Base-by-base conservation (phyloP, 2,797 vertebrate genomes). In the Sebastolobus alascanus region DNA sequence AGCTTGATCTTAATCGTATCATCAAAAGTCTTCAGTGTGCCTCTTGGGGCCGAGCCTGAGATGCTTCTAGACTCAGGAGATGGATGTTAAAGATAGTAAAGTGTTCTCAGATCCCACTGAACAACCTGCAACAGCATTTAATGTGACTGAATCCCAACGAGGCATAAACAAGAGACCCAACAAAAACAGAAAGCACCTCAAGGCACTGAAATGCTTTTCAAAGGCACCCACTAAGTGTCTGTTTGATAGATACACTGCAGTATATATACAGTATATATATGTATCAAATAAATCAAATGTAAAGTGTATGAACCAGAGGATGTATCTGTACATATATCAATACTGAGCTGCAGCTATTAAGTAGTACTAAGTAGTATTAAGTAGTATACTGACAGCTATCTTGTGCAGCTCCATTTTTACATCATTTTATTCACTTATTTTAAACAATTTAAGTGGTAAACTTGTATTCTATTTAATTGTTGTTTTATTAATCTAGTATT, bases 191-290 rank as follows among this genome's bases (percentile, higher is more conserved):
- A 25, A 46, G 67, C 43, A 79, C 79, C 50, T 27, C 38, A 14
- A 25, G 46, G 64, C 68, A 27, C 27, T 77, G 65, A 46, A 25
- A 31, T 46, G 31, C 4, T 25, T 50, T 73, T 58, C 46, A 85
- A 76, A 88, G 54, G 81, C 76, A 67, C 37, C 20, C 77, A 80
- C 50, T 64, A 9, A 43, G 38, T 14, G 7, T 35, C 4, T 14
- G 9, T 20, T 33, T 3, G 29, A n/a, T n/a, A n/a, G n/a, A n/a
- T n/a, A n/a, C n/a, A n/a, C n/a, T n/a, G n/a, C n/a, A n/a, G n/a
- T n/a, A n/a, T n/a, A n/a, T n/a, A n/a, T n/a, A n/a, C n/a, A n/a
- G n/a, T n/a, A n/a, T n/a, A n/a, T n/a, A 37, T 12, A 63, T 35
- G 43, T 6, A 46, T 18, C 13, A 46, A 14, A 33, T 60, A 7